These are phyloP conservation scores for Cosmia trapezina DNA, from an alignment of 2,888 invertebrate species.

Conservation along the genomic window DNA sequence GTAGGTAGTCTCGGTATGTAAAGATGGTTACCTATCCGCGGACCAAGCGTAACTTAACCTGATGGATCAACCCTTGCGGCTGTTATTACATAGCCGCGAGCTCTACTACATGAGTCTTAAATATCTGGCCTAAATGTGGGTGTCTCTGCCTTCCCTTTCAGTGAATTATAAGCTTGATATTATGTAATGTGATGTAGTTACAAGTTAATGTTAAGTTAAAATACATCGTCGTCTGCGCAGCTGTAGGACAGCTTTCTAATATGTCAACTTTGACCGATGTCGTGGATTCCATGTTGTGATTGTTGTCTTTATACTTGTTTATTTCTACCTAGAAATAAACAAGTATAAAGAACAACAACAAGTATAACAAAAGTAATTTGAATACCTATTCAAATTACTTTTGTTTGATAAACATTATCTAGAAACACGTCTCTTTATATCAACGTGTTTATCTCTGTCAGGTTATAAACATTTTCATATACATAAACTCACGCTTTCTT, in stretches of 20 bases:
- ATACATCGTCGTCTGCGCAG: conserved; percentile 9
- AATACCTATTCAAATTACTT: background rate
- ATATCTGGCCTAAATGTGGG: too few relatives aligned
- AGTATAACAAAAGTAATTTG: too few relatives aligned
- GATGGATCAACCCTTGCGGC: too few relatives aligned
- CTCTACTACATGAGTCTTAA: too few relatives aligned
- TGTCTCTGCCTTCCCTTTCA: background rate
- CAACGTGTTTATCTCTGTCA: background rate
- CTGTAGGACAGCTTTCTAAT: conserved; percentile 24
- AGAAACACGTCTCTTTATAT: background rate
- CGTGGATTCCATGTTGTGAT: conserved; percentile 14
- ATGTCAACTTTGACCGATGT: conserved; percentile 43
- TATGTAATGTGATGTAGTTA: background rate
- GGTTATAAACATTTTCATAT: background rate
- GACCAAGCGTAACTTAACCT: too few relatives aligned
- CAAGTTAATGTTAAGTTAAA: background rate
- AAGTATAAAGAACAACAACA: too few relatives aligned
- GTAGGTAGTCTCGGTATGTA: too few relatives aligned
- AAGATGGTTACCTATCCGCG: too few relatives aligned
- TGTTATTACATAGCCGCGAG: too few relatives aligned
- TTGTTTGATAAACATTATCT: background rate
- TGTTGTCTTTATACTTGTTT: conserved; percentile 12
- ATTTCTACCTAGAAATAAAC: too few relatives aligned
- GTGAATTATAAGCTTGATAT: background rate
- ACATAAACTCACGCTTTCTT: too few relatives aligned